phyloP scores from a whole-genome alignment of 2,797 vertebrate species.

The Pangasius krempfi region DNA sequence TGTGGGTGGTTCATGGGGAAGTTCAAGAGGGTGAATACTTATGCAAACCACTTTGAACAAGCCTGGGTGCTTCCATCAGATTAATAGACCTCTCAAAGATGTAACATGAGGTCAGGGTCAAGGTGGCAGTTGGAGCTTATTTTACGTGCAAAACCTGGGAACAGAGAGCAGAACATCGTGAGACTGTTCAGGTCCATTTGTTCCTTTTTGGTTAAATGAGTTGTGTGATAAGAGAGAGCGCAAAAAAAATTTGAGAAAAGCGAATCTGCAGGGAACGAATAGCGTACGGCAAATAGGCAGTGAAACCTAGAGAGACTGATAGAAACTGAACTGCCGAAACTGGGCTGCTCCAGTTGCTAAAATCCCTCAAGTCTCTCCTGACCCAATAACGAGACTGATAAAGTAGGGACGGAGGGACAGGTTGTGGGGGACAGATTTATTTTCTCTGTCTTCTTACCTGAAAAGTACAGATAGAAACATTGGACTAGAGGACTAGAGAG shows the following conservation, averaged over 20 bases:
- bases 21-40: neutral
- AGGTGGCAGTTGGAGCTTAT: neutral
- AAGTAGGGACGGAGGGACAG: conserved; percentile 33
- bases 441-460: conserved; percentile 45
- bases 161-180: neutral
- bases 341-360: conserved; percentile 69
- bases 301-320: conserved; percentile 38
- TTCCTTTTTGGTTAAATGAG: neutral
- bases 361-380: conserved; percentile 59
- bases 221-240: neutral
- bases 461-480: conserved; percentile 2
- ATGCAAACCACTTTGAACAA: neutral
- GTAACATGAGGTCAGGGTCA: neutral
- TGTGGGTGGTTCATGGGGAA: too few relatives aligned
- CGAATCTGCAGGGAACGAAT: conserved; percentile 39
- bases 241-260: neutral
- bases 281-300: conserved; percentile 27
- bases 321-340: conserved; percentile 59
- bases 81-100: neutral
- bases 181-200: neutral
- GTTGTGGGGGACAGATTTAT: conserved; percentile 39
- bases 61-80: neutral
- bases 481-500: neutral
- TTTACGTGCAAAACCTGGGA: neutral
- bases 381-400: conserved; percentile 62